phyloP scores from a whole-genome alignment of 2,113 vertebrate genomes.

The Dascyllus trimaculatus region DNA sequence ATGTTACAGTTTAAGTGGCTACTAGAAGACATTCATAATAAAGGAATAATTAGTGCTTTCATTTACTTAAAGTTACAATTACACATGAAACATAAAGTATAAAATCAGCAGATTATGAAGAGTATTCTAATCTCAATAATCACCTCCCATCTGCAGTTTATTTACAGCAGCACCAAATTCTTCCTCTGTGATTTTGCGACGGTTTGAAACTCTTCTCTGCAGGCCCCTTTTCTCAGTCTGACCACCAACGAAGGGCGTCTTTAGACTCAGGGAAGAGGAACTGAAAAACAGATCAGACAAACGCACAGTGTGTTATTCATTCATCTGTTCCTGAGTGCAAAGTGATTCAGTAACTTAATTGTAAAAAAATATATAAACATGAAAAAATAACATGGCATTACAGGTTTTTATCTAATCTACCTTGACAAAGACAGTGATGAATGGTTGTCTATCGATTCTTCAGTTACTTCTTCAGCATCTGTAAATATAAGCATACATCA shows the following conservation, averaged over 20 bases:
- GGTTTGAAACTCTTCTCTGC: slow-evolving; percentile 63
- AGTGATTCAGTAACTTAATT: no score
- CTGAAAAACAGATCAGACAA: slow-evolving; percentile 48
- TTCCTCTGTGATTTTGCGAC: slow-evolving; percentile 66
- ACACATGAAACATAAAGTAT: neutral
- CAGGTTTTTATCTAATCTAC: slow-evolving; percentile 39
- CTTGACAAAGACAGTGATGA: slow-evolving; percentile 64
- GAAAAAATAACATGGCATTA: neutral
- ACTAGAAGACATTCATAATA: no score
- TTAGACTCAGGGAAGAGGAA: slow-evolving; percentile 70
- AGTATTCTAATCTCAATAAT: slow-evolving; percentile 13
- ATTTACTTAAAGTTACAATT: no score
- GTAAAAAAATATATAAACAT: neutral
- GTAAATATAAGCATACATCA: slow-evolving; percentile 25
- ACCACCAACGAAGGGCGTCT: slow-evolving; percentile 70
- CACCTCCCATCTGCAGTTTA: slow-evolving; percentile 55
- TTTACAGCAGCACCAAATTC: slow-evolving; percentile 79
- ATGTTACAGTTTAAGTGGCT: no score
- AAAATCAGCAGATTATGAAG: neutral
- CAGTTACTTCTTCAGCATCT: slow-evolving; percentile 52
- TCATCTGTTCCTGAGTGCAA: neutral
- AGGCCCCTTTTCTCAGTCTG: slow-evolving; percentile 66
- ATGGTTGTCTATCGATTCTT: slow-evolving; percentile 11
- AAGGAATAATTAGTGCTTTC: no score
- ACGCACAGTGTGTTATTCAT: neutral